phyloP scores from a whole-genome alignment of 2,113 vertebrate genomes.

The Empidonax traillii region DNA sequence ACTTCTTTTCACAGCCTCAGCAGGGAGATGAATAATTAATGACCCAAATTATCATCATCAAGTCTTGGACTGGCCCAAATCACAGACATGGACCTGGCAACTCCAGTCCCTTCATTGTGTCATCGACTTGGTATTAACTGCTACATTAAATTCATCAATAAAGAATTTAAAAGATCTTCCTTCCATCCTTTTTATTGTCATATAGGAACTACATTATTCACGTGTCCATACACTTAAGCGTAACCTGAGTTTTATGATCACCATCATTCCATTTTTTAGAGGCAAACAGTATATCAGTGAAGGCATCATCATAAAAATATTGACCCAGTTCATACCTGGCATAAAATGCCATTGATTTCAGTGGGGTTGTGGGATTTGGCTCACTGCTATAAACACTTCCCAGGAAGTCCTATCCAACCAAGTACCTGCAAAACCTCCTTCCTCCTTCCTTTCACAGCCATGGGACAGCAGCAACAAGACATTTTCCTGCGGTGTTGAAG shows the following conservation, averaged over 20 bases:
- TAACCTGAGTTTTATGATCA: conserved; percentile 7
- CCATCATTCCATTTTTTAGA: not conserved
- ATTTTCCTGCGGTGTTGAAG: not conserved
- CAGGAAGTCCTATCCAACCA: not conserved
- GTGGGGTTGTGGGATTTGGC: not conserved
- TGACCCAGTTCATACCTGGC: not conserved
- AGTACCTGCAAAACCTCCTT: not conserved
- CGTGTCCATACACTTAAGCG: not conserved
- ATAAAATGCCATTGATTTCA: conserved; percentile 26
- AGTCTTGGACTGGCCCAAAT: not conserved
- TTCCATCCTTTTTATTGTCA: not conserved
- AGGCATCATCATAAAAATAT: conserved; percentile 17
- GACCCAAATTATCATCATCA: not conserved
- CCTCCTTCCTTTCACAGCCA: rapidly evolving
- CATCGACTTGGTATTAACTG: not conserved
- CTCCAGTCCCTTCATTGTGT: not conserved
- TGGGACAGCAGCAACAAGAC: not conserved
- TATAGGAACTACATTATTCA: not conserved
- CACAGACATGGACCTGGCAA: not conserved
- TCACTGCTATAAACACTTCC: not conserved
- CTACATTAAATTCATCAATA: conserved; percentile 40
- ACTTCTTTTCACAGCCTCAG: not conserved
- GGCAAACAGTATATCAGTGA: not conserved
- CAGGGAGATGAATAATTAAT: not conserved
- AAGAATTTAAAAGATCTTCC: conserved; percentile 7